These are phyloP conservation scores for Trichoplax adhaerens DNA, from an alignment of 37 sponge, comb jelly and placozoan genomes.

Conservation along the genomic window DNA sequence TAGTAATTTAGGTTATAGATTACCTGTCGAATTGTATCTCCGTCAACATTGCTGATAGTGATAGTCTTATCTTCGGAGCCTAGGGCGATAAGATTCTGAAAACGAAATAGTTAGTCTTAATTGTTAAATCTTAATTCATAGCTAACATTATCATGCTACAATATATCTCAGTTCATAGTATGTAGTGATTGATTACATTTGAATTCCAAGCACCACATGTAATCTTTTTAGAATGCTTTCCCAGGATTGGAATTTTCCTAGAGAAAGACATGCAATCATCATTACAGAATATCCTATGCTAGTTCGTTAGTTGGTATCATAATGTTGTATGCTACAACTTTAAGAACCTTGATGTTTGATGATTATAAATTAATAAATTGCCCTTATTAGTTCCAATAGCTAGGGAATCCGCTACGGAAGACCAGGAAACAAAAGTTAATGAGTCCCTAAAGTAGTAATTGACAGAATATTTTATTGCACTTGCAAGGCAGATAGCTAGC, in stretches of 20 bases:
- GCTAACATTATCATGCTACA: neutral
- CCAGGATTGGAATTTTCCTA: conserved; percentile 74
- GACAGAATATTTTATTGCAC: too few relatives aligned
- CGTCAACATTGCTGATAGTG: conserved; percentile 66
- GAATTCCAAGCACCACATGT: conserved; percentile 80
- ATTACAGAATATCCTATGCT: neutral
- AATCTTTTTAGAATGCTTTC: conserved; percentile 85
- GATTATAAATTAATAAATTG: conserved; percentile 90
- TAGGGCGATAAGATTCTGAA: conserved; percentile 79
- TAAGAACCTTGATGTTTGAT: conserved; percentile 18
- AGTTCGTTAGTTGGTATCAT: too few relatives aligned
- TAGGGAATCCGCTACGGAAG: conserved; percentile 34
- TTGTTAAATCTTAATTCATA: neutral
- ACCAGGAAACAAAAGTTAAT: conserved; percentile 62
- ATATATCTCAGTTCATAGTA: neutral
- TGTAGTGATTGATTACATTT: conserved; percentile 14
- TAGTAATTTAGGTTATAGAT: neutral
- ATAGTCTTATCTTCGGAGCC: conserved; percentile 71
- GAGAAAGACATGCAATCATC: neutral
- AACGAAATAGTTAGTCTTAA: neutral
- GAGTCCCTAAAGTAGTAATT: conserved; percentile 14
- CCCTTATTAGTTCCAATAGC: conserved; percentile 85
- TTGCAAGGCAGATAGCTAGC: too few relatives aligned
- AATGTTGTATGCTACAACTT: too few relatives aligned
- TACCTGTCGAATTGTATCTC: conserved; percentile 48